Evolutionary conservation across 2,113 vertebrate species (phyloP), one percentile per base, ranked within the genome.

Genomic region (Xenus cinereus): DNA sequence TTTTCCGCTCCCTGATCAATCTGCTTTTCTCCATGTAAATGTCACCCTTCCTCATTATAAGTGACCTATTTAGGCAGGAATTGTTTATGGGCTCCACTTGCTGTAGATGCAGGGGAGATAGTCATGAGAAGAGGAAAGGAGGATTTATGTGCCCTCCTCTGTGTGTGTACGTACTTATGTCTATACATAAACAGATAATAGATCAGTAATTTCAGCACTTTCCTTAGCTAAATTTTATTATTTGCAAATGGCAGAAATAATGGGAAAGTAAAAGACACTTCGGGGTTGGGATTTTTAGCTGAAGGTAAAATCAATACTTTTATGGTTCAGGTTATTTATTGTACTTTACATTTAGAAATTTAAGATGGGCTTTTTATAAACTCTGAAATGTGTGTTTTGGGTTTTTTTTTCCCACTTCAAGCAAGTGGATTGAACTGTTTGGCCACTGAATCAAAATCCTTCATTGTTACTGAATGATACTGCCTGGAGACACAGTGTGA

Each of bases 61-160:
- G 77, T 97, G 95, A 98, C 90, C 89, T 93, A 97, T 96, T 98
- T 95, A 95, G 75, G 60, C 56, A 93, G 93, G 94, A 79, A 95
- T 80, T 76, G 57, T 95, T 90, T 96, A 91, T 95, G 69, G 41
- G 82, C 53, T 94, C 78, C 35, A 12, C 50, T 85, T 87, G 90
- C 71, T 89, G 57, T 82, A 57, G 62, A 89, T 79, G 51, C 67
- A 71, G 11, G 56, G n/a, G 46, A 48, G 30, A 26, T 12, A 76
- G 18, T 27, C 26, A 50, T 26, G 33, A 73, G 35, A 63, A 59
- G 14, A 46, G 53, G 76, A 35, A 84, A 81, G 68, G 37, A 87
- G 18, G 37, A 23, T 86, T 27, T 46, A 57, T 71, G 27, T 69
- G 7, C n/a, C 51, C n/a, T 22, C 19, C 37, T 60, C n/a, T 18